phyloP scores from a whole-genome alignment of 2,113 vertebrate genomes.

The Brachyistius frenatus region DNA sequence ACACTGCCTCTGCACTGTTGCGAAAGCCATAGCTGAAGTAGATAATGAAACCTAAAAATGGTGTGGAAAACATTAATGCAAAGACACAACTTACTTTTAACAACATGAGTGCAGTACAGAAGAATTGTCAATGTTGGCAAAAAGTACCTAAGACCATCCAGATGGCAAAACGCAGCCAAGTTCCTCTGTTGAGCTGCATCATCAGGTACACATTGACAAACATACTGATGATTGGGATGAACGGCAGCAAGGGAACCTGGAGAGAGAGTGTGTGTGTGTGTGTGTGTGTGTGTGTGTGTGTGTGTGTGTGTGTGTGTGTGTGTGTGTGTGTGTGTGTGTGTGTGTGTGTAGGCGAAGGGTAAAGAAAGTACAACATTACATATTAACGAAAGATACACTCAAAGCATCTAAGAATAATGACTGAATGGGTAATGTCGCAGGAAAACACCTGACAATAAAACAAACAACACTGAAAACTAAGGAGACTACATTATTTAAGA shows the following conservation, averaged over 20 bases:
- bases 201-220: constrained; percentile 97
- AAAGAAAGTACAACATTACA: too few relatives aligned
- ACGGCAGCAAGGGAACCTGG: constrained; percentile 93
- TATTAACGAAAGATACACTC: too few relatives aligned
- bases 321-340: too few relatives aligned
- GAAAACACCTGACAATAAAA: neutral
- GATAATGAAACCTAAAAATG: constrained; percentile 88
- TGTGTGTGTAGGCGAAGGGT: too few relatives aligned
- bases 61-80: neutral
- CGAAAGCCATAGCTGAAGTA: constrained; percentile 93
- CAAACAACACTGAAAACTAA: too few relatives aligned
- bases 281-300: too few relatives aligned
- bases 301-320: too few relatives aligned
- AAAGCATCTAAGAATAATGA: too few relatives aligned
- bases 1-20: constrained; percentile 89
- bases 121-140: neutral
- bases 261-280: neutral
- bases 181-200: constrained; percentile 93
- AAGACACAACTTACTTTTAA: neutral
- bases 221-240: constrained; percentile 93
- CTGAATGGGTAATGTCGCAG: too few relatives aligned
- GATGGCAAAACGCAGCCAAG: constrained; percentile 92
- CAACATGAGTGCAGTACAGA: accelerated
- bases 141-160: constrained; percentile 92
- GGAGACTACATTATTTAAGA: too few relatives aligned